Percentiles rank a stretch among this genome's conserved stretches.
Conservation (phyloP, 2,888 invertebrate species). For the Prionchulus punctatus region DNA sequence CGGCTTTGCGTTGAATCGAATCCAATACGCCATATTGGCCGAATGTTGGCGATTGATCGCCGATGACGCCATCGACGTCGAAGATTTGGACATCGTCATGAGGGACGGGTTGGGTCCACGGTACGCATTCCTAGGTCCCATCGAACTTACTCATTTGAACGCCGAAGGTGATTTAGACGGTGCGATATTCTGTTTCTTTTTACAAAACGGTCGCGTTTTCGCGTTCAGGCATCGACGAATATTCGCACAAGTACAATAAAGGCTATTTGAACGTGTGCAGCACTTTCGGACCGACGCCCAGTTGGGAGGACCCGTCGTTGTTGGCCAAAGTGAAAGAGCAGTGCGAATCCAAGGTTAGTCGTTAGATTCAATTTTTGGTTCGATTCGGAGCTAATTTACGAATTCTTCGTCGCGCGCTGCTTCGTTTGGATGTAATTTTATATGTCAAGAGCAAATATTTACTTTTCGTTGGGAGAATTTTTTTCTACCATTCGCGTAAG, state of each 20-base stretch:
- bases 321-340: background rate
- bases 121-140: slow-evolving; percentile 81
- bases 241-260: slow-evolving; percentile 1
- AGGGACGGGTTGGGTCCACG: slow-evolving; percentile 82
- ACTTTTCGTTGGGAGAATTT: too few species aligned
- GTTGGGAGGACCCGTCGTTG: background rate
- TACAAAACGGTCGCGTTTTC: background rate
- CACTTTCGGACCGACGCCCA: slow-evolving; percentile 1
- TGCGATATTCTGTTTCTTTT: background rate
- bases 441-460: too few species aligned
- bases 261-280: background rate
- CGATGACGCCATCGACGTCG: slow-evolving; percentile 63
- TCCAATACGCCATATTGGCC: slow-evolving; percentile 84
- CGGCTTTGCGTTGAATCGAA: slow-evolving; percentile 79
- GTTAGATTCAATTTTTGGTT: too few species aligned
- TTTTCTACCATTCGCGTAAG: too few species aligned
- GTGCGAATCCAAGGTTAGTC: slow-evolving; percentile 2
- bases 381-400: too few species aligned
- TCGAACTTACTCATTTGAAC: slow-evolving; percentile 84
- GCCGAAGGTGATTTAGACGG: slow-evolving; percentile 53
- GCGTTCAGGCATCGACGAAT: slow-evolving; percentile 1
- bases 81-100: slow-evolving; percentile 62
- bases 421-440: too few species aligned
- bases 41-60: slow-evolving; percentile 59
- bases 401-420: too few species aligned